phyloP scores from a whole-genome alignment of 2,797 vertebrate species.

The Prionace glauca region DNA sequence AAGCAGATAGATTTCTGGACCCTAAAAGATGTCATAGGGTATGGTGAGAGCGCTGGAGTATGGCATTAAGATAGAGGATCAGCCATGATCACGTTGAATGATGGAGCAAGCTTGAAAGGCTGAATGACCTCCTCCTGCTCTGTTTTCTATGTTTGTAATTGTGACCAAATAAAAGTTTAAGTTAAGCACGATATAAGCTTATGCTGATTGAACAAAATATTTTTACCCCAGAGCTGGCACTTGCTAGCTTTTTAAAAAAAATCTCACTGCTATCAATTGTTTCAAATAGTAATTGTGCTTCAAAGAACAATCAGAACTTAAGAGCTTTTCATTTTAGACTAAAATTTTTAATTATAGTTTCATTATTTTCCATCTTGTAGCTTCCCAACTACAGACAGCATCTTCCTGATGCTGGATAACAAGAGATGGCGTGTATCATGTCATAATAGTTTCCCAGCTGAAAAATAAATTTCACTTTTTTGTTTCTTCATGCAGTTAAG shows the following conservation, averaged over 20 bases:
- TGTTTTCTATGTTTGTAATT: neutral
- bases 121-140: too few relatives aligned
- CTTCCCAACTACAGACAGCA: neutral
- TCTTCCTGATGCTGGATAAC: neutral
- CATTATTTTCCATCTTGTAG: neutral
- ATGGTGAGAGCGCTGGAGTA: too few relatives aligned
- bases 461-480: neutral
- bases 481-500: neutral
- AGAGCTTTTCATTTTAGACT: neutral
- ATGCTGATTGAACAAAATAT: neutral
- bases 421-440: neutral
- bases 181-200: neutral
- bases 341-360: neutral
- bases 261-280: neutral
- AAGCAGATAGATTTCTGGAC: too few relatives aligned
- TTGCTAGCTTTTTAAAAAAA: neutral
- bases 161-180: neutral
- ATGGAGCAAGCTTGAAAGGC: too few relatives aligned
- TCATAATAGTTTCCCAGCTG: neutral
- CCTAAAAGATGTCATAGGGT: too few relatives aligned
- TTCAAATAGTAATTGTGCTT: conserved; percentile 4
- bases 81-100: too few relatives aligned
- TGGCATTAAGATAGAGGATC: too few relatives aligned
- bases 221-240: neutral
- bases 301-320: conserved; percentile 1